Evolutionary conservation across 2,797 vertebrate genomes (phyloP).

Genomic region (Artibeus lituratus): DNA sequence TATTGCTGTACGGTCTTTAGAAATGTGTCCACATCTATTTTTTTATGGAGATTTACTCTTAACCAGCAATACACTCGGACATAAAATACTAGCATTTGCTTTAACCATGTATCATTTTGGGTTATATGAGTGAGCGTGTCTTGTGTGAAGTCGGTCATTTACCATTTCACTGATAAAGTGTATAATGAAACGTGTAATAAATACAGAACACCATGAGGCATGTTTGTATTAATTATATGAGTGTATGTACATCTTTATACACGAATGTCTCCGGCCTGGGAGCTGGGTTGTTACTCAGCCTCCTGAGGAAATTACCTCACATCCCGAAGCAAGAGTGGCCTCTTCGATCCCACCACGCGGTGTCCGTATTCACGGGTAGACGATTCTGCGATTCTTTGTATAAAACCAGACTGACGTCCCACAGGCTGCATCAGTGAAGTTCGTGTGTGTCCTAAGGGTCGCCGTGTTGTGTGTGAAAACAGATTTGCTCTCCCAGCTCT

Average conservation of each 20-base stretch:
- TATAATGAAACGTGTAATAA: no score
- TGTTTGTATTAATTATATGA: no score
- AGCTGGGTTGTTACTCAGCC: neutral
- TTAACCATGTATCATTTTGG: neutral
- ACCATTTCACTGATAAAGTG: no score
- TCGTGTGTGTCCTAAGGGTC: neutral
- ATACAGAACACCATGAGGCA: no score
- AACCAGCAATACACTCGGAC: neutral
- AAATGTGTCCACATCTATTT: neutral
- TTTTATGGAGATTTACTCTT: neutral
- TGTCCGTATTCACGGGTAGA: no score
- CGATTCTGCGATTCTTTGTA: neutral
- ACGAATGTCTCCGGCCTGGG: no score
- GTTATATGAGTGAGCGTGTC: neutral
- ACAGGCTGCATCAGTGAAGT: neutral
- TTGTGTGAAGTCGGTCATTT: no score
- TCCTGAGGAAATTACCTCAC: neutral
- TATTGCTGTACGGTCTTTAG: neutral
- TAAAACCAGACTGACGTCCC: neutral
- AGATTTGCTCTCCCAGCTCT: neutral
- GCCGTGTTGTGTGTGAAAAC: neutral
- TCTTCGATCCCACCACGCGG: neutral
- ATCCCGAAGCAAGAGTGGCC: neutral
- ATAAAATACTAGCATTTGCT: neutral
- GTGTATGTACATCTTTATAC: no score